phyloP scores from a whole-genome alignment of 1,140 invertebrate genomes.

The Proales similis region DNA sequence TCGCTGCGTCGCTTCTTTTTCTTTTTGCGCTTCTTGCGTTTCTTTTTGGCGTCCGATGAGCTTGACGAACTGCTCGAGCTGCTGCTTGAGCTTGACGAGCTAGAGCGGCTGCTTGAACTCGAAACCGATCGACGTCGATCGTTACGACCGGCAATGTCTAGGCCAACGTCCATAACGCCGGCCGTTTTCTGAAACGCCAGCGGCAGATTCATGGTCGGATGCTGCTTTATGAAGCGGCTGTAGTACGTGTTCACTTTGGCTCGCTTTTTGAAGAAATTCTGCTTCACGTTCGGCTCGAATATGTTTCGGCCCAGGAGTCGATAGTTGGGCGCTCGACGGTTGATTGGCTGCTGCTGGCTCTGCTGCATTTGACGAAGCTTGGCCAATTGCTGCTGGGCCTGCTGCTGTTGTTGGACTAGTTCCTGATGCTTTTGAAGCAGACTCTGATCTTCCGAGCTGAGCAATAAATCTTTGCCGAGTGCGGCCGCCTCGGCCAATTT shows the following conservation, averaged over 20 bases:
- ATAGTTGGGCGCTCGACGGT: constrained; percentile 31
- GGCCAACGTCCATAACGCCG: neutral
- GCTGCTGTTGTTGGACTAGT: constrained; percentile 20
- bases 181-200: constrained; percentile 22
- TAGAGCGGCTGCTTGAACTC: neutral
- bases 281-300: constrained; percentile 32
- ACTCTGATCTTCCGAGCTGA: neutral
- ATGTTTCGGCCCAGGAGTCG: constrained; percentile 37
- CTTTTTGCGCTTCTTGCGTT: neutral
- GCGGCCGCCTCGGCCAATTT: neutral
- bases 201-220: constrained; percentile 34
- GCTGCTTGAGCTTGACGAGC: neutral
- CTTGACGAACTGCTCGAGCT: neutral
- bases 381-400: constrained; percentile 6
- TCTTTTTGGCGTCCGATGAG: neutral
- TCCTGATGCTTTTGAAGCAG: constrained; percentile 24
- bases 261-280: constrained; percentile 25
- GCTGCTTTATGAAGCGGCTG: constrained; percentile 23
- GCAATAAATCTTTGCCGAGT: neutral
- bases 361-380: constrained; percentile 5
- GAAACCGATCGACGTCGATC: constrained; percentile 1
- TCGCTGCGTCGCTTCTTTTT: constrained; percentile 8
- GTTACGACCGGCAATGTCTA: neutral
- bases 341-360: too few species aligned
- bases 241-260: constrained; percentile 29